Conservation (phyloP, 2,888 invertebrate genomes). For the Argynnis bischoffii region DNA sequence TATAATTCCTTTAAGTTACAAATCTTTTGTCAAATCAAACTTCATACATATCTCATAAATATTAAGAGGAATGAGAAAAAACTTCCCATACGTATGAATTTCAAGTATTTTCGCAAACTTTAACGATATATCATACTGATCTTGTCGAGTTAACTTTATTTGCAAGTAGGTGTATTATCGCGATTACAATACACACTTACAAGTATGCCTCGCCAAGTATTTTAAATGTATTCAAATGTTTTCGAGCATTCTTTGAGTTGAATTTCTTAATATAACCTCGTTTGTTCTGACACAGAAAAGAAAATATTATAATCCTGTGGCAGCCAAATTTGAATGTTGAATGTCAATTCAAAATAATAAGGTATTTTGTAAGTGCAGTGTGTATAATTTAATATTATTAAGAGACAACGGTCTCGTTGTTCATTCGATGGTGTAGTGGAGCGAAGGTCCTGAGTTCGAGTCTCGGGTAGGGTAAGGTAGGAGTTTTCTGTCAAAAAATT, state of each 20-base stretch:
- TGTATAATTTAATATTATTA: neutral
- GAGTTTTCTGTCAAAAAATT: no score
- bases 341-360: conserved; percentile 23
- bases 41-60: conserved; percentile 33
- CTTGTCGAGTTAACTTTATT: conserved; percentile 29
- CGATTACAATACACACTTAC: conserved; percentile 33
- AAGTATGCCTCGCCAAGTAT: conserved; percentile 34
- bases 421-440: no score
- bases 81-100: conserved; percentile 48
- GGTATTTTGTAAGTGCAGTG: conserved; percentile 14
- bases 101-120: conserved; percentile 49
- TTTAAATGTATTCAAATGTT: conserved; percentile 36
- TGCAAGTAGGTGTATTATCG: conserved; percentile 36
- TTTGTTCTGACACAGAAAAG: conserved; percentile 24
- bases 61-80: conserved; percentile 27
- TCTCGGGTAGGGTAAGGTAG: no score
- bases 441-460: no score
- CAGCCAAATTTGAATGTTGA: conserved; percentile 17
- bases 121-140: conserved; percentile 36
- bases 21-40: neutral
- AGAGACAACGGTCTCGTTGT: no score
- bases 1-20: neutral
- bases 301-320: conserved; percentile 14
- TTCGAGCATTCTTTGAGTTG: conserved; percentile 23
- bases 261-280: conserved; percentile 30